A percentile compares a stretch with the other conserved stretches of the same genome.
Conservation (phyloP, 2,113 vertebrate genomes). For the Pavo muticus region DNA sequence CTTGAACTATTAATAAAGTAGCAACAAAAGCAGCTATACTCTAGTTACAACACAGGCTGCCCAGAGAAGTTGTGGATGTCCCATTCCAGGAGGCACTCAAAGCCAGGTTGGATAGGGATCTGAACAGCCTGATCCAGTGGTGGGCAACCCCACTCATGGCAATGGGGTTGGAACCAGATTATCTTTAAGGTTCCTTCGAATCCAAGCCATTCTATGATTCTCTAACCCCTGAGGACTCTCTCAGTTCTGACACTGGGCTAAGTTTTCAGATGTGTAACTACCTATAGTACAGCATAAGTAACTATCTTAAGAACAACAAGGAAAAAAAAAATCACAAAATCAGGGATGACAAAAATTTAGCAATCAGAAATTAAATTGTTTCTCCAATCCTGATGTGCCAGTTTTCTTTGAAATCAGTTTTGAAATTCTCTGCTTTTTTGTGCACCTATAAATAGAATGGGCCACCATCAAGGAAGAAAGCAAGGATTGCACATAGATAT, state of each 20-base stretch:
- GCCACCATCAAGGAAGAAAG: background rate
- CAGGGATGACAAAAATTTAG: background rate
- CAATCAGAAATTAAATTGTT: background rate
- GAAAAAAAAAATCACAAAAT: background rate
- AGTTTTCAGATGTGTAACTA: background rate
- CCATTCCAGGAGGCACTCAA: background rate
- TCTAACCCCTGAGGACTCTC: background rate
- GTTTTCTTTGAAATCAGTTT: background rate
- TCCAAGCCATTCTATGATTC: no score
- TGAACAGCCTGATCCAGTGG: background rate
- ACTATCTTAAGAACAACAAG: background rate
- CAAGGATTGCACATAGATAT: background rate
- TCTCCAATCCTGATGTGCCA: background rate
- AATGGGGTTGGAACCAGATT: no score
- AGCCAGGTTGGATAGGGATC: background rate
- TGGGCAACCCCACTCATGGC: no score
- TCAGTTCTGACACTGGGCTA: background rate
- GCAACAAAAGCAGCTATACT: background rate
- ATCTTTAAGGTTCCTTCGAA: no score
- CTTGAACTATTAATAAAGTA: background rate
- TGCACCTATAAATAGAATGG: rapidly evolving
- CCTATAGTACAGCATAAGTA: background rate
- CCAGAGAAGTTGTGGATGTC: background rate
- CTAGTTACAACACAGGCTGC: background rate
- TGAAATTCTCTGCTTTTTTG: background rate